These are phyloP conservation scores for Brachionus plicatilis DNA, from an alignment of 1,140 invertebrate genomes.

Conservation along the genomic window DNA sequence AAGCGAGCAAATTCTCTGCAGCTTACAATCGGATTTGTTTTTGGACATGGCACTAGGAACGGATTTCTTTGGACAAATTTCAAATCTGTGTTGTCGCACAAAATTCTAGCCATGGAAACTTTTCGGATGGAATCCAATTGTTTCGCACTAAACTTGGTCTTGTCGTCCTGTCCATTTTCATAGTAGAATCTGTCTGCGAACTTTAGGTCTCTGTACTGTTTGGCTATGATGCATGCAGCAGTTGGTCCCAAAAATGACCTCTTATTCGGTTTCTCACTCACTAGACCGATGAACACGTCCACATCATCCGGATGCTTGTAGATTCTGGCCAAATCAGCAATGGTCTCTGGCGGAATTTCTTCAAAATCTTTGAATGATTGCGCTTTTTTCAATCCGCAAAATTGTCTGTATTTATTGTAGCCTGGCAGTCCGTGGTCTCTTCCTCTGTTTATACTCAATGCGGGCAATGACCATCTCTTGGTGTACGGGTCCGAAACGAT, in stretches of 20 bases:
- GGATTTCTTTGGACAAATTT: background rate
- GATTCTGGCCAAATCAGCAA: background rate
- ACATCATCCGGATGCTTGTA: slow-evolving; percentile 42
- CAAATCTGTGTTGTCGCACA: background rate
- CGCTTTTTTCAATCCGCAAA: slow-evolving; percentile 64
- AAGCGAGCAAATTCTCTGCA: background rate
- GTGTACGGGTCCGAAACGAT: background rate
- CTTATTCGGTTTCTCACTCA: slow-evolving; percentile 74
- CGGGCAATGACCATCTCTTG: background rate
- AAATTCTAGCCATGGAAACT: background rate
- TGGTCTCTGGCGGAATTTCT: slow-evolving; percentile 46
- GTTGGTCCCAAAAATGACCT: slow-evolving; percentile 87
- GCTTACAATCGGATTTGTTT: background rate
- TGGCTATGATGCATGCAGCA: slow-evolving; percentile 67
- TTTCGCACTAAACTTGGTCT: background rate
- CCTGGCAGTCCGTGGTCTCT: slow-evolving; percentile 87
- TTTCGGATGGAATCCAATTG: background rate
- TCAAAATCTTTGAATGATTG: slow-evolving; percentile 54
- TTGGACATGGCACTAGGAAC: background rate
- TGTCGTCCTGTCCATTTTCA: background rate
- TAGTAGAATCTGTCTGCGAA: background rate
- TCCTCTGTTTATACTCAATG: slow-evolving; percentile 70
- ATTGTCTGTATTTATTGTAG: slow-evolving; percentile 77
- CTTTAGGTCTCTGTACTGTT: background rate
- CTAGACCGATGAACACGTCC: slow-evolving; percentile 57